Evolutionary conservation across 2,888 invertebrate species (phyloP), one percentile per base, ranked within the genome.

Genomic region (Smittia sp.): DNA sequence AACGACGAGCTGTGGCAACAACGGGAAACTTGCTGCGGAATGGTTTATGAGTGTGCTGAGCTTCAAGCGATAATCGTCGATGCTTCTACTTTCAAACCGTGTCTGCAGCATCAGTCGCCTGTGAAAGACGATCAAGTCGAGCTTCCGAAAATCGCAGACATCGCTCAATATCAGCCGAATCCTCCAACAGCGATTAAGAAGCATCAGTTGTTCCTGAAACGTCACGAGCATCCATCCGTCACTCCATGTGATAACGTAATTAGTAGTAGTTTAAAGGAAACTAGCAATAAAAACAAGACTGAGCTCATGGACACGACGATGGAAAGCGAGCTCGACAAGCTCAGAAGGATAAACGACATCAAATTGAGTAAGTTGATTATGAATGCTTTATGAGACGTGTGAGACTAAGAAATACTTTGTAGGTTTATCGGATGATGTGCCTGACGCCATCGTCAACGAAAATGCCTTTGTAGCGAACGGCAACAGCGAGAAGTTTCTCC

Each of bases 161-260:
- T 32, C 9, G 32, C 32, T 32, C 32, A 32, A 32, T 32, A 6
- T 32, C 32, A 32, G 9, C 39, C 46, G 18, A 66, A 38, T 3
- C 39, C 54, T 13, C 20, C 69, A 62, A 62, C 41, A 58, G 72
- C 79, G 18, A 77, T 83, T 4, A 82, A 82, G 76, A 82, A 82
- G 75, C 82, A 83, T 78, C 82, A 81, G 76, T 78, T 82, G 74
- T 82, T 79, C 76, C 81, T 78, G 73, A 82, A 81, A 76, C 78
- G 82, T 74, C 81, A 82, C 80, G 63, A 81, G 81, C 74, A 79
- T 54, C 54, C 73, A 58, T 65, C 65, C 46, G 74, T 54, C 27
- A 76, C 75, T 20, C 39, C 69, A 39, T 24, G 39, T 46, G 75
- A 75, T 70, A 25, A 15, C 22, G 41, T 20, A 22, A 69, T 41